A percentile compares a stretch with the other conserved stretches of the same genome.
phyloP scores from a whole-genome alignment of 1,140 invertebrate genomes.

The Globodera ellingtonae region DNA sequence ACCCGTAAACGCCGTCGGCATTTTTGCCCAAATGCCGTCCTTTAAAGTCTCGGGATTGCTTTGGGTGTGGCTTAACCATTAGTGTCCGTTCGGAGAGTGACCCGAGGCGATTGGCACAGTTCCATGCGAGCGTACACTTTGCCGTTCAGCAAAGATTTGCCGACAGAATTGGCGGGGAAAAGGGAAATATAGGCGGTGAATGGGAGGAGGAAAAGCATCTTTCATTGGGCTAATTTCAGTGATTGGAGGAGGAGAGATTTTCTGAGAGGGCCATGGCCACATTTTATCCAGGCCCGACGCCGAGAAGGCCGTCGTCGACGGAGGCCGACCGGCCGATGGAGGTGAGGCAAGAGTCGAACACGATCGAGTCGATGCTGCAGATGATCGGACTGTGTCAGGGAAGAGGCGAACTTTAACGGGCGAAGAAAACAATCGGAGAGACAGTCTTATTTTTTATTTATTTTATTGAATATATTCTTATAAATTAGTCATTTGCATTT shows the following conservation, averaged over 20 bases:
- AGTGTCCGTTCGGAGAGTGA: not conserved
- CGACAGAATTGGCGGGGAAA: not conserved
- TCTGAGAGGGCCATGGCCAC: not conserved
- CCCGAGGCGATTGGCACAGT: slow-evolving; percentile 4
- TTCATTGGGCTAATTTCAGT: not conserved
- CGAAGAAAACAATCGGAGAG: not conserved
- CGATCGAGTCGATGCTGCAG: slow-evolving; percentile 52
- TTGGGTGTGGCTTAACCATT: not conserved
- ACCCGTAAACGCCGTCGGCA: not conserved
- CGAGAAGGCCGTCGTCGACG: slow-evolving; percentile 19
- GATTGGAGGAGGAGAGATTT: not conserved
- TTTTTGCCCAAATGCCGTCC: not conserved
- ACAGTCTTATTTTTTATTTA: not conserved
- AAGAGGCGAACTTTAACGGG: slow-evolving; percentile 34
- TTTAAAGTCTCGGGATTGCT: too few relatives aligned
- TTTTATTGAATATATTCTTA: not conserved
- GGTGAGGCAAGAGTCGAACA: slow-evolving; percentile 42
- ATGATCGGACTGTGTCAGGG: slow-evolving; percentile 56
- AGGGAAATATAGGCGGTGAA: not conserved
- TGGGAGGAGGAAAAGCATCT: not conserved
- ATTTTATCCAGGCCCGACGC: slow-evolving; percentile 31
- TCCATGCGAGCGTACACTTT: slow-evolving; percentile 10
- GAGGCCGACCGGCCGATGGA: slow-evolving; percentile 12
- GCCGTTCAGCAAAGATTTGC: not conserved
- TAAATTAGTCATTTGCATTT: not conserved